Evolutionary conservation across 1,140 invertebrate genomes (phyloP).

Genomic region (Eciton burchellii): DNA sequence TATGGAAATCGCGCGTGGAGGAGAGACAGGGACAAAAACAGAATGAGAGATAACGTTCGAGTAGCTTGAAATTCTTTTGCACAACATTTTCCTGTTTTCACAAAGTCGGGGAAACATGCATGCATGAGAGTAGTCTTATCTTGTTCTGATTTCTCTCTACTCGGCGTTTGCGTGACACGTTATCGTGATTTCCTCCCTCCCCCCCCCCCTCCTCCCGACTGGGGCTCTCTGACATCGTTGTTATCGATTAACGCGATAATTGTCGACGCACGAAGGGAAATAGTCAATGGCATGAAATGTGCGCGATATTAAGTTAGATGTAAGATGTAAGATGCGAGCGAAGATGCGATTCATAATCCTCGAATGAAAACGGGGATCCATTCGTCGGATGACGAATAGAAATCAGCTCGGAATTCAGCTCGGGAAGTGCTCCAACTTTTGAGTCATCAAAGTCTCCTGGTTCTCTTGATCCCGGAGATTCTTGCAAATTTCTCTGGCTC

Average conservation of each 20-base stretch:
- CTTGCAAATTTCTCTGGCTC: not conserved
- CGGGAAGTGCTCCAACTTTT: no score
- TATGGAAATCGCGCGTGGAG: not conserved
- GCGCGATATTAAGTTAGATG: no score
- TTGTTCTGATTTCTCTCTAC: constrained; percentile 48
- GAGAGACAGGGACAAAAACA: no score
- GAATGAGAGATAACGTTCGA: not conserved
- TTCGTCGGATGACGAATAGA: no score
- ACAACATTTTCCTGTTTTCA: not conserved
- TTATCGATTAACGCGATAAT: constrained; percentile 55
- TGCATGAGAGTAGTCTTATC: constrained; percentile 27
- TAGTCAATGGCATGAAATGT: no score
- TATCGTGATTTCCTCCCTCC: constrained; percentile 49
- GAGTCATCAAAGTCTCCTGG: no score
- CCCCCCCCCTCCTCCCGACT: no score
- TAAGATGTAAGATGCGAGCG: constrained; percentile 36
- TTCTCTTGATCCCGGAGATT: no score
- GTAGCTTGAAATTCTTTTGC: not conserved
- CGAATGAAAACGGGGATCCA: no score
- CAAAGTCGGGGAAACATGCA: not conserved
- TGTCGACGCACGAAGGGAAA: no score
- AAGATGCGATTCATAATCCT: constrained; percentile 40
- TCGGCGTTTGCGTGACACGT: constrained; percentile 30
- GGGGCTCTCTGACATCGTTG: constrained; percentile 44
- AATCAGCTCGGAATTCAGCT: no score